Base-by-base conservation (phyloP, 2,797 vertebrate species). In the Oreochromis mossambicus region DNA sequence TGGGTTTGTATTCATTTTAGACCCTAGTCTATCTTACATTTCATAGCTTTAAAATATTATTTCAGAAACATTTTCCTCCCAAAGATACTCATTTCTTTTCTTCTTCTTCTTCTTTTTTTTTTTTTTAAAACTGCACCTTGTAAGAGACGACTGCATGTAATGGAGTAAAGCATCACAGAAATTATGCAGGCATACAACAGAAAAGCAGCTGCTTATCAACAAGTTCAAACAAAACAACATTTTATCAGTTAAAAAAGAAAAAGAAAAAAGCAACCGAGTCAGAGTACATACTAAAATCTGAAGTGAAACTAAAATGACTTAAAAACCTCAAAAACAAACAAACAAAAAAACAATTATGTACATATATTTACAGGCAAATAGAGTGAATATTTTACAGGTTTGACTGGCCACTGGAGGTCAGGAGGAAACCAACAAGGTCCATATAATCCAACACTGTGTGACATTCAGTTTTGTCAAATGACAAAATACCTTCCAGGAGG, bases 271-370 rank as follows among this genome's bases (percentile, higher is more conserved):
- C 96, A 92, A 96, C 96, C 94, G 89, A 97, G 56, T 58, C 29
- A 58, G 97, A 98, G 97, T 97, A 97, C 97, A 96, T 98, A 97
- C 97, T 98, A 97, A 97, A 96, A 97, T 95, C 91, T 96, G 96
- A 96, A 92, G 92, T 96, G 96, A 97, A 97, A 96, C 96, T 93
- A 96, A 97, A 96, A 96, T 90, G 96, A 97, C 97, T 97, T 98
- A 97, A 97, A 99, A 98, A 97, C 96, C 83, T 93, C 94, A 97
- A 97, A 58, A 96, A 97, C 15, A 32, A 56, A 56, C 36, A 38
- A 38, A 38, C 36, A 36, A 36, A 96, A 97, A 96, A 95, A 83
- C 66, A 95, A 94, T 95, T 97, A 97, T 97, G 94, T 95, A 96
- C 95, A 95, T 83, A 82, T 95, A 96, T 96, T 95, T 96, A 97